Evolutionary conservation across 2,113 vertebrate species (phyloP).

Genomic region (Perccottus glenii): DNA sequence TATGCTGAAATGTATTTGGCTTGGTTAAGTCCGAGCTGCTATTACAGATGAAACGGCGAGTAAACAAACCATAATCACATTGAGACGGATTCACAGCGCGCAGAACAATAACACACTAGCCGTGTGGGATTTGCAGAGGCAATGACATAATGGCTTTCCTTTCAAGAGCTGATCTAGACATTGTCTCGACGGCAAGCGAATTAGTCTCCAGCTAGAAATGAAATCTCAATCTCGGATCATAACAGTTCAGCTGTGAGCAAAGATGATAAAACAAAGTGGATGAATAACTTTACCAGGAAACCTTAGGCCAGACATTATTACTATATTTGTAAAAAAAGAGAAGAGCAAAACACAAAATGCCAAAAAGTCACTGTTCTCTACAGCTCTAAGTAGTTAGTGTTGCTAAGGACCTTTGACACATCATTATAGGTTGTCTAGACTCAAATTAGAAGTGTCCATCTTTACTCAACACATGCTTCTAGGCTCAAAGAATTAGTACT

Average conservation of each 20-base stretch:
- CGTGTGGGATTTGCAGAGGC: constrained; percentile 27
- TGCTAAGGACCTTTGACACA: too few relatives aligned
- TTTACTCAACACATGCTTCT: too few relatives aligned
- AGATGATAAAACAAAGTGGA: not conserved
- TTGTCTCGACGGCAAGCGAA: constrained; percentile 10
- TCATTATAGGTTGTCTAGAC: too few relatives aligned
- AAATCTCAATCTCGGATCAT: constrained; percentile 10
- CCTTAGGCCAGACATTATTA: not conserved
- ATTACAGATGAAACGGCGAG: constrained; percentile 31
- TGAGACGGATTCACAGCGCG: constrained; percentile 20
- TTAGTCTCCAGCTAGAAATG: constrained; percentile 5
- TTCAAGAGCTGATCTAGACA: constrained; percentile 5
- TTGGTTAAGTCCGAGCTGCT: constrained; percentile 30
- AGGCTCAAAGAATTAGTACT: too few relatives aligned
- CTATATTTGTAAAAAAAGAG: too few relatives aligned
- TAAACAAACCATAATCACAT: constrained; percentile 54
- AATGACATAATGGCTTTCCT: constrained; percentile 22
- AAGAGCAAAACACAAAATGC: too few relatives aligned
- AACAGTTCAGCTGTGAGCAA: not conserved
- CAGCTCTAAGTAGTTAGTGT: too few relatives aligned
- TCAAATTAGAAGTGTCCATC: too few relatives aligned
- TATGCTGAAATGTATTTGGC: constrained; percentile 10
- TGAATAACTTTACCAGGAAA: not conserved
- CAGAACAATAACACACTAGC: constrained; percentile 18
- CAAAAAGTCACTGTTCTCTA: too few relatives aligned